Conservation (phyloP, 2,113 vertebrate genomes). For the Chionomys nivalis region DNA sequence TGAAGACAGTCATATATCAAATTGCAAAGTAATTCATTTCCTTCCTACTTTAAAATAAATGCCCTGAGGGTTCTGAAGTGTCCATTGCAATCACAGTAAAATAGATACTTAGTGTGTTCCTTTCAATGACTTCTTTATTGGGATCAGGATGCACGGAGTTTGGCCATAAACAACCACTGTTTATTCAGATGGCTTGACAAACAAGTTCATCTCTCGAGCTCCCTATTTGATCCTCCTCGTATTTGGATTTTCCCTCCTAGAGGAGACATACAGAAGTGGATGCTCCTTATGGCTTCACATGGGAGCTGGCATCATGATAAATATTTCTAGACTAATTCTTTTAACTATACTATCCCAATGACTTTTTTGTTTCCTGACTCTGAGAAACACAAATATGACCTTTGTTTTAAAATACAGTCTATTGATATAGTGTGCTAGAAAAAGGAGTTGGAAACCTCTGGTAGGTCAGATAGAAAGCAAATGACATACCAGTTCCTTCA, state of each 20-base stretch:
- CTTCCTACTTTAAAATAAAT: not conserved
- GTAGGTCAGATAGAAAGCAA: conserved; percentile 59
- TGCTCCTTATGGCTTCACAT: not conserved
- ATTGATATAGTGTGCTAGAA: not conserved
- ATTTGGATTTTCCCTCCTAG: not conserved
- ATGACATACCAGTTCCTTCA: conserved; percentile 46
- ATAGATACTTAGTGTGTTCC: not conserved
- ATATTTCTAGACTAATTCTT: not conserved
- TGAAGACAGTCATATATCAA: not conserved
- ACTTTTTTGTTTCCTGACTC: not conserved
- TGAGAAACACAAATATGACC: not conserved
- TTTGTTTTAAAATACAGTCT: conserved; percentile 33
- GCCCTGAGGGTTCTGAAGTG: not conserved
- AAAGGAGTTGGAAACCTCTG: conserved; percentile 14
- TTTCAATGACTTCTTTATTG: not conserved
- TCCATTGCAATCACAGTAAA: not conserved
- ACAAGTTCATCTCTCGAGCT: not conserved
- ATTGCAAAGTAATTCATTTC: not conserved
- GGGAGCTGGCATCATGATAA: not conserved
- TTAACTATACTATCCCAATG: not conserved
- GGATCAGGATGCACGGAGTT: not conserved
- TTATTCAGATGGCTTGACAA: not conserved
- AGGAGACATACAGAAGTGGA: not conserved
- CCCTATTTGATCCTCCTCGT: not conserved
- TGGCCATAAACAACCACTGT: not conserved